Percentiles rank a stretch among this genome's conserved stretches.
Evolutionary conservation across 2,888 invertebrate genomes (phyloP).

Genomic region (Drosophila atroscutellata): DNA sequence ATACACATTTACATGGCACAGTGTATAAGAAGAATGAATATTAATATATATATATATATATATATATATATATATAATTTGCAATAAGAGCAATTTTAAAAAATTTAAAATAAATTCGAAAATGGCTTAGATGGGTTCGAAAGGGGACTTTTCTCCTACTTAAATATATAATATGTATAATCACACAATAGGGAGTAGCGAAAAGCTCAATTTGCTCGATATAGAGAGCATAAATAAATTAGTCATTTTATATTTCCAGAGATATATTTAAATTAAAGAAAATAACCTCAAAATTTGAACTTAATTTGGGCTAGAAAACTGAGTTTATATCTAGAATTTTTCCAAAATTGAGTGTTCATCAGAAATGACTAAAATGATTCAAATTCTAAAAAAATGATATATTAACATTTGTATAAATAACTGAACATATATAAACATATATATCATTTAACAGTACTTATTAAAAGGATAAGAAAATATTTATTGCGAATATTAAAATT

Average conservation of each 20-base stretch:
- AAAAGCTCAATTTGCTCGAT: not conserved
- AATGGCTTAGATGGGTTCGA: not conserved
- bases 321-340: no score
- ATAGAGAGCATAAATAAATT: not conserved
- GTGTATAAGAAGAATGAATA: not conserved
- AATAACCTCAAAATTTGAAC: not conserved
- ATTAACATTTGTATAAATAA: not conserved
- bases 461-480: not conserved
- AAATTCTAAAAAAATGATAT: not conserved
- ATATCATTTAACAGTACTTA: not conserved
- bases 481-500: constrained; percentile 55
- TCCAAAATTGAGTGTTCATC: no score
- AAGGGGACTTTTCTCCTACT: not conserved
- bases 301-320: not conserved
- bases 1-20: no score
- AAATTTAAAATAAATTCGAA: no score
- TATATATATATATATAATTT: no score
- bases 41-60: no score
- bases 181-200: not conserved
- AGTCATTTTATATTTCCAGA: not conserved
- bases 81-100: no score
- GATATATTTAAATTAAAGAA: not conserved
- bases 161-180: not conserved
- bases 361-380: not conserved
- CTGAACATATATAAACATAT: not conserved